Base-by-base conservation (phyloP, 2,797 vertebrate species). In the Squalus acanthias region DNA sequence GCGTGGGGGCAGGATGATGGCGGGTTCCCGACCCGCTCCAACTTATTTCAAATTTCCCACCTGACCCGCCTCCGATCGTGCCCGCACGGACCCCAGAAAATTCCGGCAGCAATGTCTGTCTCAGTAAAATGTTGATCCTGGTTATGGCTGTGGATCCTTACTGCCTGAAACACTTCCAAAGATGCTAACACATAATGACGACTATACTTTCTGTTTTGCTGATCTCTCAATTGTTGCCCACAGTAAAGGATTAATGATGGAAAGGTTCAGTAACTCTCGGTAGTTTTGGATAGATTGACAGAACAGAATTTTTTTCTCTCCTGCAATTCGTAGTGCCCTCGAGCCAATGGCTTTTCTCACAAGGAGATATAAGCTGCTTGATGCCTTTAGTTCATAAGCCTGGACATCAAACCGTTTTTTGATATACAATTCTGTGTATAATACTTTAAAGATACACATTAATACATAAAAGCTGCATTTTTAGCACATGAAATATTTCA, bases 211-310 rank as follows among this genome's bases (percentile, higher is more conserved):
- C 63, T 24, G 63, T 69, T 39, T 39, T 33, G 29, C 60, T 65
- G 89, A 92, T 92, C 15, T 65, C 89, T 67, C 89, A 92, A 22
- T 92, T 93, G 91, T 69, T 93, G 91, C 91, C 65, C 67, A n/a
- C 63, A 93, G 91, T 93, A 69, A 93, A 93, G 65, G 17, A 93
- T 69, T 93, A 93, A 93, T 69, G 91, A 93, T 93, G 65, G n/a
- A 93, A 93, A 93, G 89, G 89, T 92, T 92, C 89, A 67, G 89
- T 92, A 39, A n/a, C 60, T 92, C 89, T 63, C 33, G 8, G 60
- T 65, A 67, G 63, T 46, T 39, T 69, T 93, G 91, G n/a, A 93
- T 69, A 93, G 91, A 93, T 93, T 93, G 63, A 93, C 91, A 69
- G 91, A 93, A 65, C 91, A 93, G 91, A 93, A 17, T 93, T 39